phyloP scores from a whole-genome alignment of 2,113 vertebrate species.

The Petroica traversi region DNA sequence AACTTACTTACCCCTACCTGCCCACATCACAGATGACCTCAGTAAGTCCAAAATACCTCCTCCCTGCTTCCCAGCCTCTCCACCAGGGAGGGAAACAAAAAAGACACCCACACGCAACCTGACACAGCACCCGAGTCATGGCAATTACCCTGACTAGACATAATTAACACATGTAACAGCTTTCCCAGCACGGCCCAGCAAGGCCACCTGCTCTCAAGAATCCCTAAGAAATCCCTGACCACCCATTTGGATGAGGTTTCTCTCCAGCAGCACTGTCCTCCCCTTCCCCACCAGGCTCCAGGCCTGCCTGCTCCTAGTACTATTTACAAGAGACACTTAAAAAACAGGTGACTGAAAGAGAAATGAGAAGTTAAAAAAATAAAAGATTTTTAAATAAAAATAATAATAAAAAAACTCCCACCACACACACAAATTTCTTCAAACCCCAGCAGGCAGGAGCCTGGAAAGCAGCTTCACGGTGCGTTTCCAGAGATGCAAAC shows the following conservation, averaged over 20 bases:
- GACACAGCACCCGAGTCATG: neutral
- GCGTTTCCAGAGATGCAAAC: slow-evolving; percentile 62
- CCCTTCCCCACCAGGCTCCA: rapidly evolving
- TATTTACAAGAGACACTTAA: slow-evolving; percentile 4
- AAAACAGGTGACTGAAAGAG: slow-evolving; percentile 34
- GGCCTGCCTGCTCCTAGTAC: neutral
- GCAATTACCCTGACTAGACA: slow-evolving; percentile 21
- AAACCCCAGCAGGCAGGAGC: slow-evolving; percentile 52
- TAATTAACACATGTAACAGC: slow-evolving; percentile 42
- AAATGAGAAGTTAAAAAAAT: neutral
- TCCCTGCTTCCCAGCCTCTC: neutral
- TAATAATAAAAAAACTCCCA: neutral
- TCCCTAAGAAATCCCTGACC: neutral
- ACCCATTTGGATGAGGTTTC: neutral
- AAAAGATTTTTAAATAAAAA: neutral
- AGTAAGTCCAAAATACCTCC: neutral
- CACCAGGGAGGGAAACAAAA: neutral
- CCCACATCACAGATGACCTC: rapidly evolving
- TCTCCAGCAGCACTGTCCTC: neutral
- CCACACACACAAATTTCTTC: neutral
- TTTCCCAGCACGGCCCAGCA: neutral
- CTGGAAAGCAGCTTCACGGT: slow-evolving; percentile 56
- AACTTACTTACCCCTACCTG: neutral
- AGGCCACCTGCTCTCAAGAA: neutral
- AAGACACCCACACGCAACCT: neutral